These are phyloP conservation scores for Babylonia areolata DNA, from an alignment of 1,140 invertebrate genomes.

Conservation along the genomic window DNA sequence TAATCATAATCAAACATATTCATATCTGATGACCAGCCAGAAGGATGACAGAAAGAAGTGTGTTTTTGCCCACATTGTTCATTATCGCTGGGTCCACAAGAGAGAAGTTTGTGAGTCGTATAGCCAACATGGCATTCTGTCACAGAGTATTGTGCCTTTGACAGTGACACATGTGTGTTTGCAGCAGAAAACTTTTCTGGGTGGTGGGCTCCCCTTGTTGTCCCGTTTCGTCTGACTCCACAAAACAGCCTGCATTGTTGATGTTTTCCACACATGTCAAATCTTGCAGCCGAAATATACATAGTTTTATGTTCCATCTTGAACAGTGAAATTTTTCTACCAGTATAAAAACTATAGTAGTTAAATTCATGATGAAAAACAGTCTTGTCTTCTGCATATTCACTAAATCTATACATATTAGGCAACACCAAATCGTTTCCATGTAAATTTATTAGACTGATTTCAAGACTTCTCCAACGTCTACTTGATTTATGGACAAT, in stretches of 20 bases:
- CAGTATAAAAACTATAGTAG: not conserved
- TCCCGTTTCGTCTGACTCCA: not conserved
- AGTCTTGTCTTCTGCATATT: not conserved
- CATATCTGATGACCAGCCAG: not conserved
- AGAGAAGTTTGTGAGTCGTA: not conserved
- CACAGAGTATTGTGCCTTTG: not conserved
- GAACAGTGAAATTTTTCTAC: not conserved
- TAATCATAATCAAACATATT: not conserved
- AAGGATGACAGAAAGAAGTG: not conserved
- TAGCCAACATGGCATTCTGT: not conserved
- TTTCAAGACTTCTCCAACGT: not conserved
- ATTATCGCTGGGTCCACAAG: not conserved
- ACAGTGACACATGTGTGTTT: not conserved
- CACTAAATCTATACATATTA: not conserved
- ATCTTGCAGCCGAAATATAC: no score
- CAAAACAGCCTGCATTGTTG: not conserved
- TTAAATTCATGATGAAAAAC: not conserved
- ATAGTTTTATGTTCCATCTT: not conserved
- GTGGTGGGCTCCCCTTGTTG: not conserved
- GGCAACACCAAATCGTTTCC: not conserved
- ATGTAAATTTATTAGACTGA: not conserved
- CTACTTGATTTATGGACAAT: not conserved
- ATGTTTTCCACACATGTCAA: not conserved
- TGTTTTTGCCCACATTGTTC: not conserved
- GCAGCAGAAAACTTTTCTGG: not conserved